phyloP scores from a whole-genome alignment of 2,888 invertebrate species.

The Acronicta psi region DNA sequence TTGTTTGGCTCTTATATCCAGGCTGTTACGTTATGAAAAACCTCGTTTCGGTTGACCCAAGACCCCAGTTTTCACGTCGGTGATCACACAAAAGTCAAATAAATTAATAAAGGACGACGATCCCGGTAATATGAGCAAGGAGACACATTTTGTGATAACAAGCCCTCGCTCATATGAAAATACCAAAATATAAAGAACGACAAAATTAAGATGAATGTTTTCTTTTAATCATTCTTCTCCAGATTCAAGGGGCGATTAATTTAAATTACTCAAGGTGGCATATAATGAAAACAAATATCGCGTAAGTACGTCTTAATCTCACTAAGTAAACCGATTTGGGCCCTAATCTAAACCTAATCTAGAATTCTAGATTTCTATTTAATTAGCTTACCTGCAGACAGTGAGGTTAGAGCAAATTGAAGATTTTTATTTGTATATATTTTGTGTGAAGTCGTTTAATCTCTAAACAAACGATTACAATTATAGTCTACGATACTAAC shows the following conservation, averaged over 20 bases:
- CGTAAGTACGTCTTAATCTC: constrained; percentile 1
- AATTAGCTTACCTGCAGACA: constrained; percentile 1
- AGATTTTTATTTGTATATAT: background rate
- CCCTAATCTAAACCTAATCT: background rate
- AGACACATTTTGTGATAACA: constrained; percentile 20
- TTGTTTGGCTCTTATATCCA: constrained; percentile 11
- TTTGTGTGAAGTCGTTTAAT: background rate
- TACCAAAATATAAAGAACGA: constrained; percentile 21
- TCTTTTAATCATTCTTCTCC: constrained; percentile 26
- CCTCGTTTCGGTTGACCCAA: constrained; percentile 29
- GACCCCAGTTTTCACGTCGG: constrained; percentile 41
- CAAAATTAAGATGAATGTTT: constrained; percentile 34
- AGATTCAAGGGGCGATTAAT: constrained; percentile 30
- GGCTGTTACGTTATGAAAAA: constrained; percentile 23
- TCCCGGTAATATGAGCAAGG: constrained; percentile 17
- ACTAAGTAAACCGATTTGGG: constrained; percentile 3
- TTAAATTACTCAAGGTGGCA: constrained; percentile 25
- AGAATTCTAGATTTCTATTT: background rate
- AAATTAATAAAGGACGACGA: constrained; percentile 38
- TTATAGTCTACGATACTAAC: too few species aligned
- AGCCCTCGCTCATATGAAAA: constrained; percentile 18
- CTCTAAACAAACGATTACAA: background rate
- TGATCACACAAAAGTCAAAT: constrained; percentile 48
- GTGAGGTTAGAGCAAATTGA: background rate
- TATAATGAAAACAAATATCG: constrained; percentile 18